phyloP scores from a whole-genome alignment of 2,113 vertebrate species.

The Centropus bengalensis region DNA sequence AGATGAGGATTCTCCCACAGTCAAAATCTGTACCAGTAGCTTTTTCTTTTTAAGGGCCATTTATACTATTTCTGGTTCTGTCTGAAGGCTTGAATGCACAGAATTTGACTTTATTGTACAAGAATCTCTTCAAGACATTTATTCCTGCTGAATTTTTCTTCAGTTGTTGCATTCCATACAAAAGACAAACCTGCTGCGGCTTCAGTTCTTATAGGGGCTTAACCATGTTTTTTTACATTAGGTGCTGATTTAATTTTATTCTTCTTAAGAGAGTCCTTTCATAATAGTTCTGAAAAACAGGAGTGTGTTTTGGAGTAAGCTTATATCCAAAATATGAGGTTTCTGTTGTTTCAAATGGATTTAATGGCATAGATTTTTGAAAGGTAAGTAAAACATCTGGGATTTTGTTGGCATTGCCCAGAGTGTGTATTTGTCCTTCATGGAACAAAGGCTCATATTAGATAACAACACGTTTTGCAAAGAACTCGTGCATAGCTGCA shows the following conservation, averaged over 20 bases:
- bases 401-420: neutral
- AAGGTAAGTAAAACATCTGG: conserved; percentile 15
- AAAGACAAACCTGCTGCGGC: neutral
- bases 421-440: neutral
- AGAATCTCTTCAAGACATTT: neutral
- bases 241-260: neutral
- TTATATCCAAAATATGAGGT: neutral
- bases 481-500: neutral
- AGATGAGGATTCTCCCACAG: neutral
- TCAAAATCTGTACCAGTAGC: neutral
- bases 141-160: neutral
- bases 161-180: neutral
- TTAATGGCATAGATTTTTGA: neutral
- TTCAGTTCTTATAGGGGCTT: neutral
- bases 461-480: neutral
- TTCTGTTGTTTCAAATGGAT: neutral
- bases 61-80: neutral
- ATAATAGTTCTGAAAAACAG: neutral
- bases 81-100: neutral
- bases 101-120: neutral
- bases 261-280: neutral
- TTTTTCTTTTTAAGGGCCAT: neutral
- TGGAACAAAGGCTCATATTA: neutral
- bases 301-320: neutral
- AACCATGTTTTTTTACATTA: neutral